Evolutionary conservation across 2,888 invertebrate species (phyloP).

Genomic region (Drosophila neutralis): DNA sequence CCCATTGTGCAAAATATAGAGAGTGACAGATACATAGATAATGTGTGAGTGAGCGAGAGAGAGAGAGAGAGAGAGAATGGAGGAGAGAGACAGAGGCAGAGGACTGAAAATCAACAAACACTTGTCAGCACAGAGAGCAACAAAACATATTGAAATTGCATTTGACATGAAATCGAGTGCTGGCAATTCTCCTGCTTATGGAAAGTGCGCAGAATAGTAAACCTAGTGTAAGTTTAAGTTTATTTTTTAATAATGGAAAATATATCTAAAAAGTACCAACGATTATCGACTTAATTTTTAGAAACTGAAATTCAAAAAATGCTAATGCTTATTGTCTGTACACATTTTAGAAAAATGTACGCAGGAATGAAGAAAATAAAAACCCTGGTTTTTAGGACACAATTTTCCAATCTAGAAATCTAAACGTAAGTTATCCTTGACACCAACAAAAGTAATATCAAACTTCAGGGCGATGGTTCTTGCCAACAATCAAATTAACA

Average conservation of each 20-base stretch:
- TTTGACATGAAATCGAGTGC: conserved; percentile 51
- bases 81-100: neutral
- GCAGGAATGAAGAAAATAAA: neutral
- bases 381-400: neutral
- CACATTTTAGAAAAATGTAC: too few species aligned
- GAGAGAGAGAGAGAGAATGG: neutral
- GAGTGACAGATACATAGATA: neutral
- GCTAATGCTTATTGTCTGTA: neutral
- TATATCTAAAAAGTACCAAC: neutral
- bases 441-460: neutral
- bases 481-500: neutral
- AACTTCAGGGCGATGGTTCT: neutral
- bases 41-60: neutral
- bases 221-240: neutral
- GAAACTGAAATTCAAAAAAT: neutral
- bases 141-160: conserved; percentile 55
- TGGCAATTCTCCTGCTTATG: conserved; percentile 34
- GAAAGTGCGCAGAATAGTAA: neutral
- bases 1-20: neutral
- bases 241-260: neutral
- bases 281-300: neutral
- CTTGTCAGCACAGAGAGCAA: conserved; percentile 43
- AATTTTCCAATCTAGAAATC: neutral
- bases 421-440: neutral
- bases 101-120: conserved; percentile 18